Percentiles rank a stretch among this genome's conserved stretches.
Evolutionary conservation across 2,888 invertebrate species (phyloP).

Genomic region (Ptilodon capucinus): DNA sequence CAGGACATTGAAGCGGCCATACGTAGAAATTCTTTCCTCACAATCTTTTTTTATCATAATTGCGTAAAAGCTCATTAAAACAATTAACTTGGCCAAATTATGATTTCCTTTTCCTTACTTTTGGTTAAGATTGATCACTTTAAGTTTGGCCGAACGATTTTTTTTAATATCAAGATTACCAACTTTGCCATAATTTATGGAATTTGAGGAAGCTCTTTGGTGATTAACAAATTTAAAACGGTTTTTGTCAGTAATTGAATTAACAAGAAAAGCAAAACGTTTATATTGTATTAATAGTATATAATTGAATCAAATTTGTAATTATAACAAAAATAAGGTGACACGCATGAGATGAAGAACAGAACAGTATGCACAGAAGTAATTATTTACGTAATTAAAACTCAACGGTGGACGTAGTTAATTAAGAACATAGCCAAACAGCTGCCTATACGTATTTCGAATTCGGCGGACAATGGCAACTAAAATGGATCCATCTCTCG

Average conservation of each 20-base stretch:
- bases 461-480: slow-evolving; percentile 4
- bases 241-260: too few species aligned
- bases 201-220: not conserved
- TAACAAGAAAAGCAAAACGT: not conserved
- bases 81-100: slow-evolving; percentile 29
- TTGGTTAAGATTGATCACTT: slow-evolving; percentile 29
- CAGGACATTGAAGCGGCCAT: slow-evolving; percentile 16
- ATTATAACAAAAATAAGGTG: too few species aligned
- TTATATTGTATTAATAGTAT: too few species aligned
- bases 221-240: too few species aligned
- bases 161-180: slow-evolving; percentile 1
- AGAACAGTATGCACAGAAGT: too few species aligned
- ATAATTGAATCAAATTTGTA: too few species aligned
- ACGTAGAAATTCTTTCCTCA: slow-evolving; percentile 15
- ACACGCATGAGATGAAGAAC: too few species aligned
- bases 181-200: not conserved
- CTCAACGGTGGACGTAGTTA: too few species aligned
- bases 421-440: not conserved
- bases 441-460: slow-evolving; percentile 3
- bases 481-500: slow-evolving; percentile 29
- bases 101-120: slow-evolving; percentile 19
- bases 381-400: too few species aligned
- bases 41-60: slow-evolving; percentile 19
- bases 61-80: slow-evolving; percentile 32
- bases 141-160: slow-evolving; percentile 7